Conservation (phyloP, 2,888 invertebrate species). For the Euproctis similis region DNA sequence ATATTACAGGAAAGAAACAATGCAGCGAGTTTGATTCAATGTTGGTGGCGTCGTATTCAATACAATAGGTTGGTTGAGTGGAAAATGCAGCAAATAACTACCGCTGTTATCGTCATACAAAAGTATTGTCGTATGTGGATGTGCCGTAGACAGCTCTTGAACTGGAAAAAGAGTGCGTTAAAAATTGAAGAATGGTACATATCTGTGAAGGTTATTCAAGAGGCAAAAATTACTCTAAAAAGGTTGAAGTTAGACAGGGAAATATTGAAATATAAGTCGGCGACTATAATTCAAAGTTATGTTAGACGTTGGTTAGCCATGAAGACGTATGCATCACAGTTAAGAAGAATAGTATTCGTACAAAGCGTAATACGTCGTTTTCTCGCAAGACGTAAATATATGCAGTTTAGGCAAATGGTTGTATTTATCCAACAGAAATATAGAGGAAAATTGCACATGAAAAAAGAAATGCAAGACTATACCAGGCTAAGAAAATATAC, state of each 20-base stretch:
- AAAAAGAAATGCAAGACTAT: conserved; percentile 35
- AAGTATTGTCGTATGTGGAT: conserved; percentile 60
- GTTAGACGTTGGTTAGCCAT: conserved; percentile 49
- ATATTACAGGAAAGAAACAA: conserved; percentile 29
- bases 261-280: conserved; percentile 34
- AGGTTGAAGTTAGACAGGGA: conserved; percentile 34
- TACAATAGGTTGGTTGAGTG: conserved; percentile 51
- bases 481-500: conserved; percentile 31
- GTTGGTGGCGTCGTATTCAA: conserved; percentile 68
- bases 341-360: conserved; percentile 35
- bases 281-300: conserved; percentile 42
- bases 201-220: conserved; percentile 38
- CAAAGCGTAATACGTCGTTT: conserved; percentile 45
- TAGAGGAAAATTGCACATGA: conserved; percentile 52
- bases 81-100: conserved; percentile 46
- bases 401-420: conserved; percentile 34
- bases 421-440: conserved; percentile 51
- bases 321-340: conserved; percentile 30
- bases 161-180: conserved; percentile 49
- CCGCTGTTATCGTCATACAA: conserved; percentile 48
- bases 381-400: conserved; percentile 36
- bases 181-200: conserved; percentile 72
- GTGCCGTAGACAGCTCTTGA: conserved; percentile 36
- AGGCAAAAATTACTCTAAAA: conserved; percentile 37
- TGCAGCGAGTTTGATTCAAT: conserved; percentile 78